Evolutionary conservation across 1,140 invertebrate genomes (phyloP), one percentile per base, ranked within the genome.

Genomic region (Conopomorpha cramerella): DNA sequence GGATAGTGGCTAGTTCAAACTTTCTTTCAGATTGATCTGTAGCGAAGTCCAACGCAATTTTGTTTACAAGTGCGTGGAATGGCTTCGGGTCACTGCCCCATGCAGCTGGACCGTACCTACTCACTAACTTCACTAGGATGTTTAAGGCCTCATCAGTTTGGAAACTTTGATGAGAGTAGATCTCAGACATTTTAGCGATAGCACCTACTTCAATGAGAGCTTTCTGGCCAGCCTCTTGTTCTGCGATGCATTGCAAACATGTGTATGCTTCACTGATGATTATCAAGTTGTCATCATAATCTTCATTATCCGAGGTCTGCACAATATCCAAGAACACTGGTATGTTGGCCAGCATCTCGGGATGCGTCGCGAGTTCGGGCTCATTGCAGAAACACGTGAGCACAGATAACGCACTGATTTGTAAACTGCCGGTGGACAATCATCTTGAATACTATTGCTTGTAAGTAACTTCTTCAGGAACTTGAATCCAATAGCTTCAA

Each of bases 191-290:
- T 71, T 88, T 91, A 3, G 82, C 80, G 38, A 93, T 85, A 10
- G 88, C 90, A 33, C 87, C 87, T 11, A 87, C 82, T 39, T 88
- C 84, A 27, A 91, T 80, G 1, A 95, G 67, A 7, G 87, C 86
- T 51, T 88, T 85, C 54, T 89, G 86, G 0, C 91, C 91, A 0
- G 85, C 82, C 39, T 84, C 81, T 58, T 84, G 83, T 38, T 82
- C 79, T 8, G 89, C 89, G 34, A 93, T 90, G 43, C 82, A 84
- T 57, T 91, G 87, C 7, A 95, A 67, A 49, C 92, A 94, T 36
- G 86, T 86, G 55, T 93, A 94, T 1, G 91, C 86, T 66, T 95
- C 92, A 55, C 88, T 91, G 2, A 94, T 86, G n/a, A 93, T 86
- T 38, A 93, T 91, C 3, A 95, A 78, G 55, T 88, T 89, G 50